Evolutionary conservation across 1,140 invertebrate species (phyloP).

Genomic region (Sipha flava): DNA sequence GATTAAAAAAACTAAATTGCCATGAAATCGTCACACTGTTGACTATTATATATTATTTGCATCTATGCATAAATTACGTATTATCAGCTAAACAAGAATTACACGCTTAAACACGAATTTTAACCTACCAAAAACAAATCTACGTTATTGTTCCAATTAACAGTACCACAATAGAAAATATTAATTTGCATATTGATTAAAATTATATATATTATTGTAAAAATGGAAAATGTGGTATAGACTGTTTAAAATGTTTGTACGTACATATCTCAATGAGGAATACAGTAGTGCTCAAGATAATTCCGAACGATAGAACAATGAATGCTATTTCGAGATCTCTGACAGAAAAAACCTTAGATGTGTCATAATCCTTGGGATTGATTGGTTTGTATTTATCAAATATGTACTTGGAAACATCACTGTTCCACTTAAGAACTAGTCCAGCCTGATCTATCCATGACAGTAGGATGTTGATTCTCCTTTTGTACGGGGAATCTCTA

Average conservation of each 20-base stretch:
- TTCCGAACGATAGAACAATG: constrained; percentile 39
- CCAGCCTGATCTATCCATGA: constrained; percentile 40
- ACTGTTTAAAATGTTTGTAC: background rate
- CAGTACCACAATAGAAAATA: no score
- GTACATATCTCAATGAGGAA: constrained; percentile 4
- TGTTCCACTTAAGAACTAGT: constrained; percentile 42
- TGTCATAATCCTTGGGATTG: constrained; percentile 32
- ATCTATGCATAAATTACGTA: no score
- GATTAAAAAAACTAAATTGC: no score
- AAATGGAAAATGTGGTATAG: background rate
- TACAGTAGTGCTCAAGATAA: constrained; percentile 26
- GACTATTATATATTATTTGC: no score
- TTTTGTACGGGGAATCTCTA: constrained; percentile 39
- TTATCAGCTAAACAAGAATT: no score
- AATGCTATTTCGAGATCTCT: constrained; percentile 43
- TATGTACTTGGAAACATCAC: constrained; percentile 37
- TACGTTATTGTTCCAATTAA: no score
- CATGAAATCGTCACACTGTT: no score
- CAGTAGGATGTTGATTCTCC: constrained; percentile 37
- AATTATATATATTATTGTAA: background rate
- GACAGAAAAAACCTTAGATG: constrained; percentile 38
- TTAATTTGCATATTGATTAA: no score
- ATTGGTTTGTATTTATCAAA: constrained; percentile 32
- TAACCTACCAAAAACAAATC: no score
- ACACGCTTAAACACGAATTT: no score